Base-by-base conservation (phyloP, 1,140 invertebrate species). In the Macrobrachium nipponense region DNA sequence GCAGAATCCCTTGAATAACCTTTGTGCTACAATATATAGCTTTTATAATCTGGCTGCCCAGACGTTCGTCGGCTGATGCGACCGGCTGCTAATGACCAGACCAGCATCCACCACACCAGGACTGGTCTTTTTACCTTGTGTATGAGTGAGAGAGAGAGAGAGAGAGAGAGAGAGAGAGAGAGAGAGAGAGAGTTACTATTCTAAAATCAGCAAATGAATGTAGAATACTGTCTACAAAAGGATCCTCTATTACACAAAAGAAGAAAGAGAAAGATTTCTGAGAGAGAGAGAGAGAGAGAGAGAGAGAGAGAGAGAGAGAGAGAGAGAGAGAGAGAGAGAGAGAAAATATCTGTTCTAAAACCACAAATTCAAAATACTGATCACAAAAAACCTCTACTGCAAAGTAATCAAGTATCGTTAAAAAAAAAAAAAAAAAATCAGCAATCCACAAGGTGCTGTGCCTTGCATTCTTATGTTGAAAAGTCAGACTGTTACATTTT, bases 81-180 rank as follows among this genome's bases (percentile, higher is more conserved):
- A 51, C 12, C 51, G 51, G 51, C 51, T 12, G 51, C 51, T 12
- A 51, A 51, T 51, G 51, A 51, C 51, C 51, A 51, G 51, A 51
- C 51, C 5, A 51, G 10, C 17, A n/a, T n/a, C n/a, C n/a, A 51
- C 51, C 51, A 51, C 3, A 51, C 51, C 7, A 51, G 12, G 8
- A 20, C 64, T 36, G 27, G 27, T 36, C 27, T 36, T 36, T 36
- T 36, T 36, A 36, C 27, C 27, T 36, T 36, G 27, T 36, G 27
- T 36, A 36, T 36, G 27, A 66, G 15, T 0, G 64, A 27, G 23
- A 66, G 64, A 27, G 20, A 20, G 66, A 20, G 64, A 23, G 64
- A 23, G 64, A 66, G 64, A 66, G 64, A 20, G 64, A 23, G 64
- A 66, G 64, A 66, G 64, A 23, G 23, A 66, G 64, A 11, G 64